A percentile compares a stretch with the other conserved stretches of the same genome.
These are phyloP conservation scores for Thalassoma bifasciatum DNA, from an alignment of 2,113 vertebrate genomes.

Conservation along the genomic window DNA sequence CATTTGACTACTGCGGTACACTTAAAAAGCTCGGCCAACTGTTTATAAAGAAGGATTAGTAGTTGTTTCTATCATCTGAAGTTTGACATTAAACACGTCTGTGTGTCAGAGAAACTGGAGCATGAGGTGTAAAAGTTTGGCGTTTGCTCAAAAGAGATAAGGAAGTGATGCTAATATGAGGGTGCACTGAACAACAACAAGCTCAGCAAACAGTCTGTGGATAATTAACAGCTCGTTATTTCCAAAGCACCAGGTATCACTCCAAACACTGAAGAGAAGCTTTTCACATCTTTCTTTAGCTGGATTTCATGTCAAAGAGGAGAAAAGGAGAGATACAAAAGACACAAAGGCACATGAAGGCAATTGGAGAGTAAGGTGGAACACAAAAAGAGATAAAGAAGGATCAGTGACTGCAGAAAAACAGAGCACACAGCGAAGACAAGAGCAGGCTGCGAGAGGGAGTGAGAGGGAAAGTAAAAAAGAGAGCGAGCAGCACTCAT, in stretches of 20 bases:
- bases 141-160: conserved; percentile 5
- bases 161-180: neutral
- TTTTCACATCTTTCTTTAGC: conserved; percentile 12
- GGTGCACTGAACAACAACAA: conserved; percentile 40
- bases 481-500: conserved; percentile 39
- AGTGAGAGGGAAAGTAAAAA: conserved; percentile 32
- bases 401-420: conserved; percentile 16
- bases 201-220: conserved; percentile 17
- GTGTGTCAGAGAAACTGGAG: neutral
- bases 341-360: conserved; percentile 22
- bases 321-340: neutral
- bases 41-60: too few species aligned
- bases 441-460: conserved; percentile 5
- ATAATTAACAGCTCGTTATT: conserved; percentile 54
- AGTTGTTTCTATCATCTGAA: too few species aligned
- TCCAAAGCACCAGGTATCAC: conserved; percentile 15
- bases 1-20: too few species aligned
- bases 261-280: conserved; percentile 35
- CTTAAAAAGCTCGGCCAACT: too few species aligned
- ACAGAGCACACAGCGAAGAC: conserved; percentile 24
- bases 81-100: too few species aligned
- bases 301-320: neutral
- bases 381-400: conserved; percentile 34
- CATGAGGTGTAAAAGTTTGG: neutral
- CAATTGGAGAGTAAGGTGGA: conserved; percentile 16